Conservation (phyloP, 2,888 invertebrate species). For the Muscina levida region DNA sequence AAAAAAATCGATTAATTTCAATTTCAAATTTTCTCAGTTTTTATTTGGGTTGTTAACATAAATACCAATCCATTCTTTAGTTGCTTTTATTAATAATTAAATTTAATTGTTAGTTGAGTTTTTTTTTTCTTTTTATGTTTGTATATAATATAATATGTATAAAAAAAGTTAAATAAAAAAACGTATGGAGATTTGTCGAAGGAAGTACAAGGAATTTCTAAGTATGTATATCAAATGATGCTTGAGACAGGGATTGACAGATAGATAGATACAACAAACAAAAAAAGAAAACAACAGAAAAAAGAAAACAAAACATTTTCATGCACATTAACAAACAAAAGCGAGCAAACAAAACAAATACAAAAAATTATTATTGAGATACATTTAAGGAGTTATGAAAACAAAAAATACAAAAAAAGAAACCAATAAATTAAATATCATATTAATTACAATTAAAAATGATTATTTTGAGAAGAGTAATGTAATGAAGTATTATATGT, state of each 20-base stretch:
- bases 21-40: background rate
- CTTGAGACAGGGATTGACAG: background rate
- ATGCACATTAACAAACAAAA: background rate
- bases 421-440: too few relatives aligned
- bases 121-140: constrained; percentile 3
- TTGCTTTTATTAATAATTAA: background rate
- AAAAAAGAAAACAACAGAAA: constrained; percentile 2
- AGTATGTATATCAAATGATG: background rate
- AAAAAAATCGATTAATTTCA: constrained; percentile 26
- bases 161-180: constrained; percentile 19
- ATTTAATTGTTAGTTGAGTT: background rate
- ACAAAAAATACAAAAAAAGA: too few relatives aligned
- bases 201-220: background rate
- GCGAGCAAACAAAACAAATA: too few relatives aligned
- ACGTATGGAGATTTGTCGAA: background rate
- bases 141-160: constrained; percentile 4
- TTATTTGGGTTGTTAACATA: constrained; percentile 14
- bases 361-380: too few relatives aligned
- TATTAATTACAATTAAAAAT: too few relatives aligned
- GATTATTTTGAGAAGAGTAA: too few relatives aligned
- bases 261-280: constrained; percentile 1
- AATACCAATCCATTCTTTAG: background rate
- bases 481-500: too few relatives aligned
- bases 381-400: background rate
- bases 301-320: background rate